phyloP scores from a whole-genome alignment of 2,888 invertebrate genomes.

The Drosophila emarginata region DNA sequence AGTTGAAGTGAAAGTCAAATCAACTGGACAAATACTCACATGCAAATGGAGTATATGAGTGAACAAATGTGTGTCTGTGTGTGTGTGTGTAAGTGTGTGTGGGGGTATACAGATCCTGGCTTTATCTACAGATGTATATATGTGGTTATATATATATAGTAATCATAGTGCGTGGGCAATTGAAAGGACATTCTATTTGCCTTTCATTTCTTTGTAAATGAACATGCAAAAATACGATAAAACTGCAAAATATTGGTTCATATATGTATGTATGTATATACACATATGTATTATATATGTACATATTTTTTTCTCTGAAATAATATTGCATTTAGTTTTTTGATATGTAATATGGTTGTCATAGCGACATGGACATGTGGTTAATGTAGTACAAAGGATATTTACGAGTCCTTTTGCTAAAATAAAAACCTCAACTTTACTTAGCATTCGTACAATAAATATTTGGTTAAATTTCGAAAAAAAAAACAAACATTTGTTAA shows the following conservation, averaged over 20 bases:
- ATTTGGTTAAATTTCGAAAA: too few relatives aligned
- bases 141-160: background rate
- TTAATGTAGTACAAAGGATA: too few relatives aligned
- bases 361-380: too few relatives aligned
- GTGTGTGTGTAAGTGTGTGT: background rate
- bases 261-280: background rate
- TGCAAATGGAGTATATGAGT: constrained; percentile 29
- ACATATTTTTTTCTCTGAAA: background rate
- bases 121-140: background rate
- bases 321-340: constrained; percentile 1
- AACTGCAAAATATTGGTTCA: background rate
- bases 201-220: constrained; percentile 12
- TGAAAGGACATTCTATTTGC: constrained; percentile 34
- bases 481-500: too few relatives aligned
- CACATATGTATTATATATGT: background rate
- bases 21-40: constrained; percentile 44
- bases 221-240: constrained; percentile 16
- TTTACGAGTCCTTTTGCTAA: too few relatives aligned
- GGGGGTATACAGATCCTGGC: background rate
- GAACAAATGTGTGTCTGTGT: background rate
- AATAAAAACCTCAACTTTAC: too few relatives aligned
- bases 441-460: too few relatives aligned
- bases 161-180: constrained; percentile 11
- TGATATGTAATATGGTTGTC: background rate
- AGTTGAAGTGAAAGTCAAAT: constrained; percentile 10